Evolutionary conservation across 2,888 invertebrate genomes (phyloP), one percentile per base, ranked within the genome.

Genomic region (Drosophila austrosaltans): DNA sequence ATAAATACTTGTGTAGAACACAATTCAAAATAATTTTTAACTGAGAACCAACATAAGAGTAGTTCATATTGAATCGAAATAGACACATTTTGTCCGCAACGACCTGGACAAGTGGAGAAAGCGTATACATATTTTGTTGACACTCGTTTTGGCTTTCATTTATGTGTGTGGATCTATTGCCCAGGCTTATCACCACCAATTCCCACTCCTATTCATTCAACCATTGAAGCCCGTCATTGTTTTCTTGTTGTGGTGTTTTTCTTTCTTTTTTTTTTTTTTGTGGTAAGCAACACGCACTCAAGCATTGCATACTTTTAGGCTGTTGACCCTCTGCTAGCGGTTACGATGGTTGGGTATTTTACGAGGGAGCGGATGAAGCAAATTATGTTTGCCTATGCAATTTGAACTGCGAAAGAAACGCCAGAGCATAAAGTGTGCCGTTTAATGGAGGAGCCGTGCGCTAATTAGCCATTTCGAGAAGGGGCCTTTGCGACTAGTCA

Each of bases 291-390:
- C 78, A 80, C 76, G 81, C 79, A 81, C 77, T 81, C 65, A 12
- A 69, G 76, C 63, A 57, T 69, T 82, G 85, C 85, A 87, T 79
- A 88, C 79, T 89, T 89, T 87, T 71, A 82, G 90, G 91, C 85
- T 87, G 78, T 83, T 90, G 91, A 90, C 82, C 90, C 77, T 64
- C 58, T 28, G 12, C 22, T 22, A 39, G n/a, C 6, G 39, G 16
- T 22, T 25, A 1, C 32, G 44, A 22, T 53, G 22, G 36, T 40
- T 8, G 36, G 36, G 10, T 36, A 8, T 36, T 7, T 36, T 36
- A 10, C 8, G 16, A 53, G 42, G 30, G n/a, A 8, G 44, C 25
- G 53, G 28, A 8, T n/a, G 30, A 59, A 57, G 60, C 57, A 76
- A 75, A 66, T 69, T 69, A 69, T 76, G 81, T 71, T 79, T 70